Conservation (phyloP, 2,113 vertebrate genomes). For the Hiodon tergisus region DNA sequence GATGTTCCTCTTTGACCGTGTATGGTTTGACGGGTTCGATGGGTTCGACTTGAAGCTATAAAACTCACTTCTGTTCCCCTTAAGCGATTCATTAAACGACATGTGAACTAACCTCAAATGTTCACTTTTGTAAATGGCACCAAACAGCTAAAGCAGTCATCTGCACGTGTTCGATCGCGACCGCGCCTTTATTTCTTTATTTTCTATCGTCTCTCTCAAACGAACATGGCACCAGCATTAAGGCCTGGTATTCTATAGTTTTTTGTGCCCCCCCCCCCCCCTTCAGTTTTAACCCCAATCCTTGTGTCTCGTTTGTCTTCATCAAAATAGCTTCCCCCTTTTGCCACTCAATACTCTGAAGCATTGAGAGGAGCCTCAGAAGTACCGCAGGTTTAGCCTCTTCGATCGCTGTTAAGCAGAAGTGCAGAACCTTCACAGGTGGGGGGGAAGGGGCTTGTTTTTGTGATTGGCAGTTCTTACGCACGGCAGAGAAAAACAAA, state of each 20-base stretch:
- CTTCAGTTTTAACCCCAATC: neutral
- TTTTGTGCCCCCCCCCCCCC: neutral
- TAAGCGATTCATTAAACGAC: too few species aligned
- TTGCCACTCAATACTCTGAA: slow-evolving; percentile 22
- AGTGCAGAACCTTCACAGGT: slow-evolving; percentile 15
- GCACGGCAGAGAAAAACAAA: neutral
- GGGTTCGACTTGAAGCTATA: neutral
- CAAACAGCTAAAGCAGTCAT: too few species aligned
- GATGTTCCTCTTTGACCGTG: neutral
- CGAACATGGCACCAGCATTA: too few species aligned
- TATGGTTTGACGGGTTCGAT: neutral
- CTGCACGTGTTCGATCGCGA: too few species aligned
- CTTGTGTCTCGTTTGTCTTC: neutral
- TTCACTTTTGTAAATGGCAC: too few species aligned
- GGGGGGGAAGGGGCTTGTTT: neutral
- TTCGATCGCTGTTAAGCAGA: neutral
- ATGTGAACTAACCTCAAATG: too few species aligned
- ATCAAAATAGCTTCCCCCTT: neutral
- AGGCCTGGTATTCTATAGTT: too few species aligned
- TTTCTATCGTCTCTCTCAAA: too few species aligned
- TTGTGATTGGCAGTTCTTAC: neutral
- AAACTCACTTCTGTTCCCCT: neutral
- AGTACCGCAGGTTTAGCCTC: neutral
- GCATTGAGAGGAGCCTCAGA: neutral
- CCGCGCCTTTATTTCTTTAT: too few species aligned